Evolutionary conservation across 2,888 invertebrate species (phyloP).

Genomic region (Griposia aprilina): DNA sequence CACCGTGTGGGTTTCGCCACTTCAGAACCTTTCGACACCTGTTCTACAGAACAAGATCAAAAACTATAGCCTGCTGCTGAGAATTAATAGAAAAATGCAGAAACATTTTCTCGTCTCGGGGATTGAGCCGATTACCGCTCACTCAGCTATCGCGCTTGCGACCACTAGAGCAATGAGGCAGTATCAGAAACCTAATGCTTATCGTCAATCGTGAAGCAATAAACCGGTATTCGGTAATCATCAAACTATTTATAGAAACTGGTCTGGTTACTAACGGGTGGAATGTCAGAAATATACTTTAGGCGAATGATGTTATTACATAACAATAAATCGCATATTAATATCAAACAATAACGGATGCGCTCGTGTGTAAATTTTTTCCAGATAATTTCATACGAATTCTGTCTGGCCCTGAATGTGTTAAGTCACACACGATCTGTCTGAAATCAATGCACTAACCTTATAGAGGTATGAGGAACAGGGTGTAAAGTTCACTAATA

Average conservation of each 20-base stretch:
- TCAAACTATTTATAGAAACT: slow-evolving; percentile 22
- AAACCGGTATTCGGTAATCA: slow-evolving; percentile 36
- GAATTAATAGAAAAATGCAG: too few species aligned
- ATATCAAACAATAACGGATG: slow-evolving; percentile 9
- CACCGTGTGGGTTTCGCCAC: neutral
- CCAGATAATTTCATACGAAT: too few species aligned
- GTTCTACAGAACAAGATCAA: neutral
- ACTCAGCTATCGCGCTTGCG: neutral
- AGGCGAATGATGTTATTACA: neutral
- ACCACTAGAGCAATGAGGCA: neutral
- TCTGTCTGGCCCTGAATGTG: too few species aligned
- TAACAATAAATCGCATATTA: slow-evolving; percentile 1
- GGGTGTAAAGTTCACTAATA: too few species aligned
- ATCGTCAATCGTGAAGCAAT: slow-evolving; percentile 9
- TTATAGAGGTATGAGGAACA: too few species aligned
- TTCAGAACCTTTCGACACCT: neutral
- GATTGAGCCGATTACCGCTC: neutral
- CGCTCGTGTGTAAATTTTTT: neutral
- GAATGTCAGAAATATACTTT: neutral
- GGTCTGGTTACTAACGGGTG: neutral
- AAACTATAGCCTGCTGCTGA: neutral
- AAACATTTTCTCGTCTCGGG: neutral
- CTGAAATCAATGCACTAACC: too few species aligned
- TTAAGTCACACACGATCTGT: too few species aligned
- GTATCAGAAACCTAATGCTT: slow-evolving; percentile 6